Conservation (phyloP, 2,797 vertebrate genomes). For the Argentina silus region DNA sequence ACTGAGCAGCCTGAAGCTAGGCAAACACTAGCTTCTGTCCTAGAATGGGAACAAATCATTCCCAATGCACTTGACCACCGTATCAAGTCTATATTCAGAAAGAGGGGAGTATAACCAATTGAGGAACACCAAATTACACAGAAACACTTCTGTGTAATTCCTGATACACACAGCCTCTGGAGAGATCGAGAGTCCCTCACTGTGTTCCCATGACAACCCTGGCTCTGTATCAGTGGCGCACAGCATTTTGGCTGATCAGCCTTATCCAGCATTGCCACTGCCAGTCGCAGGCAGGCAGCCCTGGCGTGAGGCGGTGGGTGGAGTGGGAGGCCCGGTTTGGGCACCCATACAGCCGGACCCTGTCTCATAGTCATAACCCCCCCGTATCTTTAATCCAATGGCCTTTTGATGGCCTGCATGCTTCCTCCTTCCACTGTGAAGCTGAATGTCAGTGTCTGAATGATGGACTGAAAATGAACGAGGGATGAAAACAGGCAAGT, state of each 20-base stretch:
- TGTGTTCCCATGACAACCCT: neutral
- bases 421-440: neutral
- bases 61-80: too few species aligned
- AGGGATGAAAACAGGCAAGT: neutral
- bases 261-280: neutral
- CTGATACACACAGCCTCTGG: neutral
- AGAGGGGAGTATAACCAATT: too few species aligned
- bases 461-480: neutral
- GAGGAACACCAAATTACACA: neutral
- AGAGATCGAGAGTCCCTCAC: neutral
- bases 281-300: neutral
- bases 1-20: neutral
- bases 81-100: too few species aligned
- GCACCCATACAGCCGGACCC: too few species aligned
- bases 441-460: neutral
- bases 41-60: neutral
- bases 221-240: neutral
- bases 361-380: neutral
- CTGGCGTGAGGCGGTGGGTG: neutral
- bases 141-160: neutral
- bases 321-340: neutral
- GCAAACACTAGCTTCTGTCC: neutral
- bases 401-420: neutral
- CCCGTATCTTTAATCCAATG: neutral
- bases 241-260: neutral